These are phyloP conservation scores for Cepphus grylle DNA, from an alignment of 2,113 vertebrate genomes.

Conservation along the genomic window DNA sequence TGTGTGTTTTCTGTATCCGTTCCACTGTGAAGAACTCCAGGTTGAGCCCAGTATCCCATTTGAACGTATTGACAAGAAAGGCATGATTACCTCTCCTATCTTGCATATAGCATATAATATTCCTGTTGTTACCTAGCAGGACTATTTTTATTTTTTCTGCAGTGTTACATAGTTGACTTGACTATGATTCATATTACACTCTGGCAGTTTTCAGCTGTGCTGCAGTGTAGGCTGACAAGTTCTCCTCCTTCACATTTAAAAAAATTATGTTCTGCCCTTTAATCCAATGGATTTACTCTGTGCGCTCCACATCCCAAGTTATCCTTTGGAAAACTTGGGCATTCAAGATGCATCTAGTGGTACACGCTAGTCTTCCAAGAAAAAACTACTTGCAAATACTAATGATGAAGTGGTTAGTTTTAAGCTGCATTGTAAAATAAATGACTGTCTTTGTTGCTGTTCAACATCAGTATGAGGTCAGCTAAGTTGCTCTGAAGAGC, in stretches of 20 bases:
- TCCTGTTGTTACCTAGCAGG: not conserved
- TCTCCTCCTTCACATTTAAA: not conserved
- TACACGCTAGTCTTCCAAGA: not conserved
- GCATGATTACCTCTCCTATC: not conserved
- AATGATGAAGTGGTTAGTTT: not conserved
- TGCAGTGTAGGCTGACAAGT: not conserved
- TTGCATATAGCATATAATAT: not conserved
- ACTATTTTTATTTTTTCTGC: not conserved
- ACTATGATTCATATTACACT: conserved; percentile 28
- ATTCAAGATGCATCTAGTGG: not conserved
- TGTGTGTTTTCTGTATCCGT: not conserved
- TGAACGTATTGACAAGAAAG: not conserved
- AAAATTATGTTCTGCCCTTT: not conserved
- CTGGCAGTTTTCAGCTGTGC: not conserved
- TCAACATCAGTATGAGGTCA: not conserved
- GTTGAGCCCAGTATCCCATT: not conserved
- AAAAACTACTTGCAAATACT: not conserved
- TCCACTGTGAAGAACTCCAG: not conserved
- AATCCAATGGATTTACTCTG: not conserved
- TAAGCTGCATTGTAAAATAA: not conserved
- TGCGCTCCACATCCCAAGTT: not conserved
- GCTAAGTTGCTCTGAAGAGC: not conserved
- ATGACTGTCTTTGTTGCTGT: not conserved
- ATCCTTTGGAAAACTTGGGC: not conserved
- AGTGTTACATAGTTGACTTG: conserved; percentile 15